Conservation (phyloP, 2,888 invertebrate genomes). For the Petrophora chlorosata region DNA sequence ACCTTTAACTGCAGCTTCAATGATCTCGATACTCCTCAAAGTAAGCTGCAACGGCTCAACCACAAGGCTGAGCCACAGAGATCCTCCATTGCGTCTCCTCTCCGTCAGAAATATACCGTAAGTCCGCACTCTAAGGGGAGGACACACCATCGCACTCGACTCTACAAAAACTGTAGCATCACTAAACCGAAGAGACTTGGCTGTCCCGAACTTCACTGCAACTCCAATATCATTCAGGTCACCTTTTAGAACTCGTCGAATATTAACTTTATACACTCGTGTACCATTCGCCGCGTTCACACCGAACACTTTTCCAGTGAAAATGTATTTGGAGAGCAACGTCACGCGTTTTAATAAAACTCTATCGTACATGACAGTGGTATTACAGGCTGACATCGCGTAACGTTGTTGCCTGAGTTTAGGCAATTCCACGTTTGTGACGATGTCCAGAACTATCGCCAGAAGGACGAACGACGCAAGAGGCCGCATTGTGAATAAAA, state of each 20-base stretch:
- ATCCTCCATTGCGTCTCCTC: constrained; percentile 41
- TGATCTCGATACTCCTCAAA: constrained; percentile 63
- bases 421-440: constrained; percentile 45
- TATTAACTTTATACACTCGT: constrained; percentile 67
- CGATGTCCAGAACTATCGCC: constrained; percentile 45
- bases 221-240: constrained; percentile 69
- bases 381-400: constrained; percentile 47
- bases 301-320: constrained; percentile 69
- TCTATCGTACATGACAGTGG: constrained; percentile 55
- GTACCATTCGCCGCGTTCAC: constrained; percentile 52
- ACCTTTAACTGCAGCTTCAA: constrained; percentile 75
- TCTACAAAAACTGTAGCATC: constrained; percentile 67
- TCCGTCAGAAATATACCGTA: constrained; percentile 73
- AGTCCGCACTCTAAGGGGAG: constrained; percentile 57
- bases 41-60: constrained; percentile 67
- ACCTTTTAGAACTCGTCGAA: constrained; percentile 71
- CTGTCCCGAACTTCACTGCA: constrained; percentile 56
- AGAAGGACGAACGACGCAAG: constrained; percentile 48
- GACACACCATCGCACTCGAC: constrained; percentile 49
- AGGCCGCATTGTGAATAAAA: constrained; percentile 42
- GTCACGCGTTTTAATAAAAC: constrained; percentile 64
- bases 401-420: constrained; percentile 38
- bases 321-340: constrained; percentile 66
- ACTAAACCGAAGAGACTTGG: constrained; percentile 61
- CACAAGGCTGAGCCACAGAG: constrained; percentile 56